These are phyloP conservation scores for Diprion similis DNA, from an alignment of 1,140 invertebrate genomes.

Conservation along the genomic window DNA sequence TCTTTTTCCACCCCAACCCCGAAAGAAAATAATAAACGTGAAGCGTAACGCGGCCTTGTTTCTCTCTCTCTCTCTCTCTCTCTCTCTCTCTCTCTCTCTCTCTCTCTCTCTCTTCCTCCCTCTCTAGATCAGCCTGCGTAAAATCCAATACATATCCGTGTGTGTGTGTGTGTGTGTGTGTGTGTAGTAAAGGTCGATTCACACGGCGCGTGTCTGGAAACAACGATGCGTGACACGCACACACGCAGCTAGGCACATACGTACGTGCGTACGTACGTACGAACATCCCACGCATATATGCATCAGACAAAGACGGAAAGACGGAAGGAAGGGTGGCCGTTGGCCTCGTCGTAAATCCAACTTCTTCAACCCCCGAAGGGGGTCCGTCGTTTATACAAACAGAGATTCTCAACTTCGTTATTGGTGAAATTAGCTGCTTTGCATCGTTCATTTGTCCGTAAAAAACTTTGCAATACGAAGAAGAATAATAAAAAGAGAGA, in stretches of 20 bases:
- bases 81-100: slow-evolving; percentile 3
- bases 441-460: too few species aligned
- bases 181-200: background rate
- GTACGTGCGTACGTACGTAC: too few species aligned
- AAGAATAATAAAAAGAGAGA: too few species aligned
- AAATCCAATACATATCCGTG: background rate
- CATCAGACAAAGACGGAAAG: background rate
- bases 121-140: background rate
- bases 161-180: background rate
- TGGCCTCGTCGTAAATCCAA: too few species aligned
- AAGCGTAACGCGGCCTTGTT: background rate
- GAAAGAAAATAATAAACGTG: background rate
- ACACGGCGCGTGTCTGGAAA: background rate
- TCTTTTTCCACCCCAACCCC: background rate
- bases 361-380: too few species aligned
- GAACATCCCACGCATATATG: too few species aligned
- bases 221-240: background rate
- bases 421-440: too few species aligned
- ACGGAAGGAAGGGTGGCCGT: too few species aligned
- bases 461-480: too few species aligned
- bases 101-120: background rate
- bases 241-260: too few species aligned
- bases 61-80: background rate
- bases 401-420: too few species aligned
- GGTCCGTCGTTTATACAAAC: too few species aligned